Evolutionary conservation across 2,888 invertebrate genomes (phyloP).

Genomic region (Drosophila nr. perissopoda): DNA sequence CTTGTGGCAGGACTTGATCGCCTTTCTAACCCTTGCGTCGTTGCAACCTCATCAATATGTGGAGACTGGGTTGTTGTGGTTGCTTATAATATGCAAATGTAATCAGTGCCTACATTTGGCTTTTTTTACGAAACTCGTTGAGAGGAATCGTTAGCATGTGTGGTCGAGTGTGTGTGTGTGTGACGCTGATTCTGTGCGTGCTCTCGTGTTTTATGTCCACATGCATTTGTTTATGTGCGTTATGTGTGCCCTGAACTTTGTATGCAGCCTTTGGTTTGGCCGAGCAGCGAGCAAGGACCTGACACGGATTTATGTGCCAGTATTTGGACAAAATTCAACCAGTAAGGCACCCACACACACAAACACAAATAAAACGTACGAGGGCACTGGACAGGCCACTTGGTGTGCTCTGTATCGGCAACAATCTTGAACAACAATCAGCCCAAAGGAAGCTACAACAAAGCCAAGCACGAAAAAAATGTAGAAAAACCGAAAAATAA

Average conservation of each 20-base stretch:
- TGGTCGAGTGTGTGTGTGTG: slow-evolving; percentile 4
- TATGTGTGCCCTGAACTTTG: slow-evolving; percentile 70
- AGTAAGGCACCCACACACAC: slow-evolving; percentile 14
- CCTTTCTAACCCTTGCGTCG: slow-evolving; percentile 33
- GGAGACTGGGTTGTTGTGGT: slow-evolving; percentile 18
- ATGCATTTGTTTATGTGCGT: slow-evolving; percentile 75
- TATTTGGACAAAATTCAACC: slow-evolving; percentile 16
- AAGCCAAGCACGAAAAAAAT: slow-evolving; percentile 9
- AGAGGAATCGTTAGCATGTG: slow-evolving; percentile 9
- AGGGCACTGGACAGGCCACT: slow-evolving; percentile 47
- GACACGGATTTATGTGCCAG: slow-evolving; percentile 44
- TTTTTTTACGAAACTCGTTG: slow-evolving; percentile 47
- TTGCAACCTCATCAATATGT: slow-evolving; percentile 61
- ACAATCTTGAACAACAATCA: slow-evolving; percentile 31
- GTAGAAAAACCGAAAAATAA: background rate
- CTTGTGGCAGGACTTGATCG: slow-evolving; percentile 20
- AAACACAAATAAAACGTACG: slow-evolving; percentile 33
- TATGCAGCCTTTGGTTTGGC: slow-evolving; percentile 43
- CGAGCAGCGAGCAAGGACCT: slow-evolving; percentile 23
- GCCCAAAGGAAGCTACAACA: slow-evolving; percentile 8
- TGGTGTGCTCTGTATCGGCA: slow-evolving; percentile 21
- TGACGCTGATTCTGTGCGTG: slow-evolving; percentile 42
- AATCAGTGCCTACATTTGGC: slow-evolving; percentile 70
- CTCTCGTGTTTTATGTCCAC: slow-evolving; percentile 58
- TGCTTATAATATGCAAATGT: slow-evolving; percentile 77